Evolutionary conservation across 2,888 invertebrate species (phyloP).

Genomic region (Taenaris catops): DNA sequence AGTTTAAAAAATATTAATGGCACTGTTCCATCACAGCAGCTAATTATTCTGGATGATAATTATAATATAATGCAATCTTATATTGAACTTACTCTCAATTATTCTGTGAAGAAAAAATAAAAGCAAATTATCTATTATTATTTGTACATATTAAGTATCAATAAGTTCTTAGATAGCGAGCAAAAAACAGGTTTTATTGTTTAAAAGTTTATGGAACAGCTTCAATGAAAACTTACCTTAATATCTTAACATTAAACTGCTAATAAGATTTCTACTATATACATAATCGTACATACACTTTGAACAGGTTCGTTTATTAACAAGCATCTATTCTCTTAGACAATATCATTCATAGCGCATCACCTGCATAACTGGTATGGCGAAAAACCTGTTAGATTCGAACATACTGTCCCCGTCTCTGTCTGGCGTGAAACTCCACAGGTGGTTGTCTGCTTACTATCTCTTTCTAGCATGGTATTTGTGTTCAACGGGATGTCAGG

Average conservation of each 20-base stretch:
- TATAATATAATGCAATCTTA: no score
- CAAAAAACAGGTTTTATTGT: no score
- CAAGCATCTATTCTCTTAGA: constrained; percentile 13
- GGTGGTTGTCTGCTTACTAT: constrained; percentile 17
- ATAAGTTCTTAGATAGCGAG: no score
- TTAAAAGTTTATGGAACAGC: no score
- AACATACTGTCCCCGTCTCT: constrained; percentile 12
- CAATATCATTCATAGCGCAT: constrained; percentile 22
- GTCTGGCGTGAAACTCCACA: constrained; percentile 1
- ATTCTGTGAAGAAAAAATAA: no score
- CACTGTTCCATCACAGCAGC: no score
- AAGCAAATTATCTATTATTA: no score
- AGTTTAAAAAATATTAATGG: no score
- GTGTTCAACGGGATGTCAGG: constrained; percentile 37
- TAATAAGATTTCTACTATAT: background rate
- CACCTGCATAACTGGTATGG: constrained; percentile 22
- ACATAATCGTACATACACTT: background rate
- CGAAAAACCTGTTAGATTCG: constrained; percentile 23
- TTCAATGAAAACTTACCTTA: background rate
- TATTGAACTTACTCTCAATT: no score
- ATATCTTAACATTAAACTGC: background rate
- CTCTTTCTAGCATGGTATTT: constrained; percentile 33
- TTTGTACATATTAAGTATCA: no score
- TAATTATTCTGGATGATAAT: no score
- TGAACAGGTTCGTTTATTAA: constrained; percentile 1